phyloP scores from a whole-genome alignment of 2,888 invertebrate species.

The Amaurobius ferox region DNA sequence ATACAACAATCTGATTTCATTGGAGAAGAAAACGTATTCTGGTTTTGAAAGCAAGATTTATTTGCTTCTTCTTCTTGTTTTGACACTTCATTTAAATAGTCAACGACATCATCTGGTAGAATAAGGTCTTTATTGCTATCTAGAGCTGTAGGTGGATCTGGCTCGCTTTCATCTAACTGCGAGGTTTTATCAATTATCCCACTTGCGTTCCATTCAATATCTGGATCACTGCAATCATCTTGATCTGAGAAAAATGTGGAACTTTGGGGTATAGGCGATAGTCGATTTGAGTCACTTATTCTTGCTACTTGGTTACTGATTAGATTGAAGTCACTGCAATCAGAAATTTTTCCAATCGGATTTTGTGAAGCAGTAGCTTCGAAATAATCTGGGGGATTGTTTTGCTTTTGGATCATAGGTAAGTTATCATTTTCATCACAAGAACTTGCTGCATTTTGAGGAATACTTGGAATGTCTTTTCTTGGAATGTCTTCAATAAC shows the following conservation, averaged over 20 bases:
- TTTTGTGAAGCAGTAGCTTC: background rate
- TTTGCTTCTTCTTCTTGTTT: conserved; percentile 25
- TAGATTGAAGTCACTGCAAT: background rate
- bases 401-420: background rate
- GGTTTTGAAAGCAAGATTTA: conserved; percentile 28
- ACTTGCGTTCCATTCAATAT: conserved; percentile 35
- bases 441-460: background rate
- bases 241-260: background rate
- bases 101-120: conserved; percentile 96
- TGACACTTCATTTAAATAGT: conserved; percentile 88
- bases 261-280: background rate
- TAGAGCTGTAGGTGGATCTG: conserved; percentile 81
- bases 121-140: conserved; percentile 89
- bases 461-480: background rate
- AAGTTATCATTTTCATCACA: conserved; percentile 17
- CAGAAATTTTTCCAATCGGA: background rate
- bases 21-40: conserved; percentile 13
- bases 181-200: background rate
- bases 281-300: background rate
- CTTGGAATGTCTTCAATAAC: background rate
- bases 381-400: conserved; percentile 14
- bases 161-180: background rate
- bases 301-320: background rate
- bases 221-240: conserved; percentile 2
- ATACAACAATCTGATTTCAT: conserved; percentile 14